A percentile compares a stretch with the other conserved stretches of the same genome.
phyloP scores from a whole-genome alignment of 2,797 vertebrate species.

The Cirrhinus mrigala region DNA sequence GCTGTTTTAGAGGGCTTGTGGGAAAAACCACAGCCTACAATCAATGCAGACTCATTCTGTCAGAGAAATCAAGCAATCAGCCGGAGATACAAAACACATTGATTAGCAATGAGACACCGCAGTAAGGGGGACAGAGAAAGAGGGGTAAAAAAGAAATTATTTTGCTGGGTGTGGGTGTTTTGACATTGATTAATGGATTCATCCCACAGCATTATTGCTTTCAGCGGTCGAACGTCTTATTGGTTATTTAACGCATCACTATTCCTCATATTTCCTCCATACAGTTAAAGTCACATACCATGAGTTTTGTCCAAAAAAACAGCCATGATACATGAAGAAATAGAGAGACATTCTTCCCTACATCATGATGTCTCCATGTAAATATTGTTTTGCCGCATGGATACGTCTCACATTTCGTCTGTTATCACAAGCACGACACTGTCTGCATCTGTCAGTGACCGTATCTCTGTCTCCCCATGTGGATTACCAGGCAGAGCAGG shows the following conservation, averaged over 20 bases:
- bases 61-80: conserved; percentile 22
- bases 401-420: conserved; percentile 3
- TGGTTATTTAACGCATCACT: conserved; percentile 10
- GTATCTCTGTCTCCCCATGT: conserved; percentile 2
- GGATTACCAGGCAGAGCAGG: conserved; percentile 44
- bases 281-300: neutral
- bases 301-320: neutral
- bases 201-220: conserved; percentile 3
- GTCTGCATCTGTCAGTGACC: conserved; percentile 13
- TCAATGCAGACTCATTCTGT: conserved; percentile 16
- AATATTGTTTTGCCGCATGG: neutral
- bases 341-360: neutral
- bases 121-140: conserved; percentile 74
- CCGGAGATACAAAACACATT: neutral
- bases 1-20: neutral
- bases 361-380: neutral
- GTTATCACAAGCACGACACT: neutral
- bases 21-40: conserved; percentile 28
- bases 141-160: conserved; percentile 61
- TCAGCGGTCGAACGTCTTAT: neutral
- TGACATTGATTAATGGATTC: conserved; percentile 25
- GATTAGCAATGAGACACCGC: conserved; percentile 71
- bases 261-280: neutral
- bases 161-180: neutral
- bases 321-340: neutral